Percentiles rank a stretch among this genome's conserved stretches.
Evolutionary conservation across 2,113 vertebrate genomes (phyloP).

Genomic region (Pogonocichla stellata): DNA sequence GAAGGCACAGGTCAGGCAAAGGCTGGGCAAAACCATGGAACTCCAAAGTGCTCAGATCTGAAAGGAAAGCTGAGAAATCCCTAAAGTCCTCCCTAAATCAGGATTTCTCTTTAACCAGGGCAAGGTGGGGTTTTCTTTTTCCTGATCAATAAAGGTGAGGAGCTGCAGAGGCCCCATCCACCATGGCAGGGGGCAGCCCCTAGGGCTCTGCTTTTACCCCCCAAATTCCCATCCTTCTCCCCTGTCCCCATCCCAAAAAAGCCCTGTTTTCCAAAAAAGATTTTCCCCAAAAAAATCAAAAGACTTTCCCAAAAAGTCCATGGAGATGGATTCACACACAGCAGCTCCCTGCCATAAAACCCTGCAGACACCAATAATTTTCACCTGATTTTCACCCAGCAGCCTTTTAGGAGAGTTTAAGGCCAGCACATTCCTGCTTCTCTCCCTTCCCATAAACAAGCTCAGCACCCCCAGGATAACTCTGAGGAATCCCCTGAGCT

Average conservation of each 20-base stretch:
- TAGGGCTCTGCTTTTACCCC: not conserved
- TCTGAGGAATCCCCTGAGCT: not conserved
- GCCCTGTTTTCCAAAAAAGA: not conserved
- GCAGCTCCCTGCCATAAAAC: not conserved
- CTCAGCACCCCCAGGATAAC: not conserved
- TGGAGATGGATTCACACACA: not conserved
- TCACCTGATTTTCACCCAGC: not conserved
- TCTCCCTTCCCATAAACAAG: not conserved
- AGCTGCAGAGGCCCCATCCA: not conserved
- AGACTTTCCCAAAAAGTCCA: not conserved
- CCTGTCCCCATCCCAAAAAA: not conserved
- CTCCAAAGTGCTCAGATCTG: not conserved
- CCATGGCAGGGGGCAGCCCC: rapidly evolving
- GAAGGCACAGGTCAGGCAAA: not conserved
- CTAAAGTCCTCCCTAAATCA: not conserved
- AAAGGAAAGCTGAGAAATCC: not conserved
- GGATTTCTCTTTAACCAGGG: not conserved
- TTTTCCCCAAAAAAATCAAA: no score
- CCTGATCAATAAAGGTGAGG: rapidly evolving
- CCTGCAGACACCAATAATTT: not conserved
- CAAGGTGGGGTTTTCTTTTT: not conserved
- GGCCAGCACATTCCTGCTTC: rapidly evolving
- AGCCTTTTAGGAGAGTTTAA: not conserved
- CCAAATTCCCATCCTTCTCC: rapidly evolving
- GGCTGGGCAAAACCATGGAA: not conserved